Conservation (phyloP, 2,888 invertebrate species). For the Nebria brevicollis region DNA sequence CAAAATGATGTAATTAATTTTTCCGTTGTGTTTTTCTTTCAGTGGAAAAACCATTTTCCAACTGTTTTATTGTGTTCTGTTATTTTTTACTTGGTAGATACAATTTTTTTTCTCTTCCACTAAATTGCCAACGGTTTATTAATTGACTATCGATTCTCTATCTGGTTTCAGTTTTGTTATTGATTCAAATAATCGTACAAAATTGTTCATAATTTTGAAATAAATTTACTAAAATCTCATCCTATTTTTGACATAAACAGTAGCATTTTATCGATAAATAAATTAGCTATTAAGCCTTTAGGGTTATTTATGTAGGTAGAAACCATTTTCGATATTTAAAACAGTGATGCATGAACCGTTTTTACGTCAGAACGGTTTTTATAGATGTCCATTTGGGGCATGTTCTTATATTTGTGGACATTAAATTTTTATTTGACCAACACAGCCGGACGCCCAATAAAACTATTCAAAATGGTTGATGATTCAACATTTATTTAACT, state of each 20-base stretch:
- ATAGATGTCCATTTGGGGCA: background rate
- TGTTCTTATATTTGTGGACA: background rate
- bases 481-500: background rate
- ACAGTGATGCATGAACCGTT: background rate
- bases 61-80: background rate
- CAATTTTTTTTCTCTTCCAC: background rate
- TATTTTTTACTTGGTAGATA: background rate
- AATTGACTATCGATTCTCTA: too few species aligned
- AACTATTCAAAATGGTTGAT: slow-evolving; percentile 1
- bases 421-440: background rate
- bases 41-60: background rate
- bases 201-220: too few species aligned
- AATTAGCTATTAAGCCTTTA: background rate
- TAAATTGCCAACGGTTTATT: background rate
- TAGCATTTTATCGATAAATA: background rate
- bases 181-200: too few species aligned
- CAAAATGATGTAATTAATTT: background rate
- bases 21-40: background rate
- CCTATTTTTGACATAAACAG: too few species aligned
- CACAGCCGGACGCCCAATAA: background rate
- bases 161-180: too few species aligned
- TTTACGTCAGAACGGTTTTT: background rate
- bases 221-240: too few species aligned
- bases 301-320: background rate
- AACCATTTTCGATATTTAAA: background rate